A percentile compares a stretch with the other conserved stretches of the same genome.
Conservation (phyloP, 2,888 invertebrate genomes). For the Lasioglossum malachurum region DNA sequence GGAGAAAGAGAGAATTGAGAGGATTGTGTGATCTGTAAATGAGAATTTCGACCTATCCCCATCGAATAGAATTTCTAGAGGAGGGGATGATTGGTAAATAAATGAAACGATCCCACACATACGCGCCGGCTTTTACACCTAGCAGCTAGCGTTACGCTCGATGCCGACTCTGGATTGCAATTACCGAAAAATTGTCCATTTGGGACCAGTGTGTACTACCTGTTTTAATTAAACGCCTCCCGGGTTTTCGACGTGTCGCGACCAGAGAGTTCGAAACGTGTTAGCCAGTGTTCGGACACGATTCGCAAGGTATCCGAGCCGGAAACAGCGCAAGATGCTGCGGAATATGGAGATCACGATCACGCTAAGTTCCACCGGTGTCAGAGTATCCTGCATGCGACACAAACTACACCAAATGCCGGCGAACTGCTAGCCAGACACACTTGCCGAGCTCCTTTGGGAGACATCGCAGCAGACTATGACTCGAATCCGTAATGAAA, state of each 20-base stretch:
- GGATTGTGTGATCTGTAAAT: slow-evolving; percentile 1
- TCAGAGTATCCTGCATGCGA: background rate
- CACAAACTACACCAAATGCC: background rate
- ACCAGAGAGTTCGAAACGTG: slow-evolving; percentile 1
- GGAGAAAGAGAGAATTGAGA: too few species aligned
- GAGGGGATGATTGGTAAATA: background rate
- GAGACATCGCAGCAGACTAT: background rate
- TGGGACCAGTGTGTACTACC: background rate
- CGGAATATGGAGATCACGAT: slow-evolving; percentile 16
- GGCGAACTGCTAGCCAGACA: slow-evolving; percentile 9
- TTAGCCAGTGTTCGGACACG: background rate
- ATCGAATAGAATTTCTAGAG: background rate
- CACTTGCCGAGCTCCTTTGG: slow-evolving; percentile 6
- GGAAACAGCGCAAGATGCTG: background rate
- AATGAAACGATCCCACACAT: background rate
- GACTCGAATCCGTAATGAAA: slow-evolving; percentile 27
- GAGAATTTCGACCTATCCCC: background rate
- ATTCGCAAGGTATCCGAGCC: background rate
- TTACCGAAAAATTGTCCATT: background rate
- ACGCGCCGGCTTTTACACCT: background rate
- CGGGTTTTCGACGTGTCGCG: background rate
- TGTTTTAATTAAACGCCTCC: background rate
- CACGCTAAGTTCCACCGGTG: background rate
- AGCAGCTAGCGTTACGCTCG: background rate
- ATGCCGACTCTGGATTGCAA: background rate